Evolutionary conservation across 2,888 invertebrate genomes (phyloP).

Genomic region (Neoscelio sp.): DNA sequence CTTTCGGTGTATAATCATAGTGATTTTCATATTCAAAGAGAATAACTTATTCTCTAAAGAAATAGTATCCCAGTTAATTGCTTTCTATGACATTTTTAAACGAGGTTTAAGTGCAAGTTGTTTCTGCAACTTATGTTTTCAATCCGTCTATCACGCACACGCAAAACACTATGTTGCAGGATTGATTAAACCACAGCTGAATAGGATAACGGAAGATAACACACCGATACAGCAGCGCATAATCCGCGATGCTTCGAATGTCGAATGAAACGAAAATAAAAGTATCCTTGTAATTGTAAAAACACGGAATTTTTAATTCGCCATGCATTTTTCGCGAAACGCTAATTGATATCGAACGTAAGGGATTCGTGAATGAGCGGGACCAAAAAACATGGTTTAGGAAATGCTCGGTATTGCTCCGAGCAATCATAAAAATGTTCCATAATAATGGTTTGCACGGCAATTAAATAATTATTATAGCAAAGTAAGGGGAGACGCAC

Average conservation of each 20-base stretch:
- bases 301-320: conserved; percentile 9
- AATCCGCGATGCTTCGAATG: conserved; percentile 15
- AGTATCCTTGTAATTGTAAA: conserved; percentile 13
- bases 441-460: conserved; percentile 46
- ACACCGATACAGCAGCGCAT: conserved; percentile 1
- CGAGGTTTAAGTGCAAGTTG: conserved; percentile 18
- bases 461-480: conserved; percentile 56
- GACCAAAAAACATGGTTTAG: conserved; percentile 13
- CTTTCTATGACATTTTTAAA: conserved; percentile 11
- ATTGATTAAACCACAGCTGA: conserved; percentile 64
- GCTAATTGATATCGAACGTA: conserved; percentile 42
- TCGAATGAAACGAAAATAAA: conserved; percentile 27
- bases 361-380: conserved; percentile 10
- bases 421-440: conserved; percentile 33
- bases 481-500: conserved; percentile 31
- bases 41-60: conserved; percentile 5
- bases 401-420: conserved; percentile 2
- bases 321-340: conserved; percentile 14
- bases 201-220: conserved; percentile 34
- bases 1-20: conserved; percentile 26
- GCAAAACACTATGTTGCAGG: conserved; percentile 25
- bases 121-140: conserved; percentile 41
- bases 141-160: conserved; percentile 31
- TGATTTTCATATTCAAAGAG: conserved; percentile 37
- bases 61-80: conserved; percentile 10